A percentile compares a stretch with the other conserved stretches of the same genome.
phyloP scores from a whole-genome alignment of 2,888 invertebrate species.

The Cantharis lateralis region DNA sequence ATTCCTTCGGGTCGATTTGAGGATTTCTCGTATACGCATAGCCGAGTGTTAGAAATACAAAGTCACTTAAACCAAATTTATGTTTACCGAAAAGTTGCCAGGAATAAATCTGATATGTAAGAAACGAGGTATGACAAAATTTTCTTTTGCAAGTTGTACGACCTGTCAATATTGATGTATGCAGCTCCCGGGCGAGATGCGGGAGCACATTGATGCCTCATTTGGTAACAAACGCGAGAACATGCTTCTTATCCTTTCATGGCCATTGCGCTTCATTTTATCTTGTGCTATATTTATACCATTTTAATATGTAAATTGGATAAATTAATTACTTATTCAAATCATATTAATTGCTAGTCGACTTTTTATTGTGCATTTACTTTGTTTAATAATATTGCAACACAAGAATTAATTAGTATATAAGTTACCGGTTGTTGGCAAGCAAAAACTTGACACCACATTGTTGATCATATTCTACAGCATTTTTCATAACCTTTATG shows the following conservation, averaged over 20 bases:
- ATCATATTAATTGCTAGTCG: slow-evolving; percentile 41
- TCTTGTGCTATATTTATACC: slow-evolving; percentile 43
- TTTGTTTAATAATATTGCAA: not conserved
- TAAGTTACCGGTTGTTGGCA: not conserved
- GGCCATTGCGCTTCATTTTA: slow-evolving; percentile 42
- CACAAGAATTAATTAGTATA: not conserved
- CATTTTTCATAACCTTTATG: not conserved
- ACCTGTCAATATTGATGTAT: slow-evolving; percentile 44
- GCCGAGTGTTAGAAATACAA: not conserved
- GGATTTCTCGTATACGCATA: too few species aligned
- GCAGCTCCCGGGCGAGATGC: slow-evolving; percentile 20
- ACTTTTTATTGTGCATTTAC: slow-evolving; percentile 40
- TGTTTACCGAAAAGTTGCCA: not conserved
- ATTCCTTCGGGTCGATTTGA: too few species aligned
- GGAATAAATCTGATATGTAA: slow-evolving; percentile 25
- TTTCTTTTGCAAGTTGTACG: slow-evolving; percentile 33
- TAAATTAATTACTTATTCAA: slow-evolving; percentile 44
- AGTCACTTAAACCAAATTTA: not conserved
- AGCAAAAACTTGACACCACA: not conserved
- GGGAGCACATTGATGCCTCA: slow-evolving; percentile 40
- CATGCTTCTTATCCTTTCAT: slow-evolving; percentile 46
- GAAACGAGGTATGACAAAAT: slow-evolving; percentile 40
- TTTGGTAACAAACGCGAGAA: slow-evolving; percentile 45
- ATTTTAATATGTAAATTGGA: slow-evolving; percentile 48
- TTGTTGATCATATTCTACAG: not conserved